These are phyloP conservation scores for Microtus oregoni DNA, from an alignment of 2,113 vertebrate genomes.

Conservation along the genomic window DNA sequence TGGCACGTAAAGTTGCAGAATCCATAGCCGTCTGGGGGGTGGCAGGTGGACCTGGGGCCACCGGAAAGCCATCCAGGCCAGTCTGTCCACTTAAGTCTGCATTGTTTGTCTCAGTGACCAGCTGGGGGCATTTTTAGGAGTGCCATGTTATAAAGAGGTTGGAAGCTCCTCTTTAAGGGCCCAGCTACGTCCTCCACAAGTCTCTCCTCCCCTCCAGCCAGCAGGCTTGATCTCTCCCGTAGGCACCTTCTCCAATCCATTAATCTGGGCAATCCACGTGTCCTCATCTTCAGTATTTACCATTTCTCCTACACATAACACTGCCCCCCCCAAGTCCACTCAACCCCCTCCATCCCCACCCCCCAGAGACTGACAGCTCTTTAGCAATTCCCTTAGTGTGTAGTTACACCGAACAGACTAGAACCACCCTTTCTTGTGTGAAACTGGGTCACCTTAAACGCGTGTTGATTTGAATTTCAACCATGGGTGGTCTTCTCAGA, in stretches of 20 bases:
- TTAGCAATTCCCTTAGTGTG: conserved; percentile 18
- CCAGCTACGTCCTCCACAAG: not conserved
- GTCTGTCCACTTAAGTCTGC: not conserved
- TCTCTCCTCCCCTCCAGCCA: not conserved
- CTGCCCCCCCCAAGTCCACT: too few relatives aligned
- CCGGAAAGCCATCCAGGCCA: not conserved
- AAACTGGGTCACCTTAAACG: not conserved
- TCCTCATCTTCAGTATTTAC: not conserved
- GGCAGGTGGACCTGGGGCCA: not conserved
- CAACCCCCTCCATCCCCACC: too few relatives aligned
- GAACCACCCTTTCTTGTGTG: not conserved
- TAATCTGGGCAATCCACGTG: not conserved
- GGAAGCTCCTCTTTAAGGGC: not conserved
- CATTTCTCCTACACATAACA: not conserved
- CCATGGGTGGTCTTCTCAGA: not conserved
- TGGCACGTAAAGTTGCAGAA: too few relatives aligned
- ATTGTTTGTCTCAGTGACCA: not conserved
- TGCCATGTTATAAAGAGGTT: not conserved
- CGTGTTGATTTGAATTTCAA: conserved; percentile 32
- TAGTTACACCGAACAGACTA: not conserved
- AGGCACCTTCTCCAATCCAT: not conserved
- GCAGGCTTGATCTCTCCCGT: not conserved
- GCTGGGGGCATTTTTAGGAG: not conserved
- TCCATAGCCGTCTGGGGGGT: not conserved
- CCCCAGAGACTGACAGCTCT: not conserved